Evolutionary conservation across 2,888 invertebrate species (phyloP), one percentile per base, ranked within the genome.

Genomic region (Napeogenes sylphis): DNA sequence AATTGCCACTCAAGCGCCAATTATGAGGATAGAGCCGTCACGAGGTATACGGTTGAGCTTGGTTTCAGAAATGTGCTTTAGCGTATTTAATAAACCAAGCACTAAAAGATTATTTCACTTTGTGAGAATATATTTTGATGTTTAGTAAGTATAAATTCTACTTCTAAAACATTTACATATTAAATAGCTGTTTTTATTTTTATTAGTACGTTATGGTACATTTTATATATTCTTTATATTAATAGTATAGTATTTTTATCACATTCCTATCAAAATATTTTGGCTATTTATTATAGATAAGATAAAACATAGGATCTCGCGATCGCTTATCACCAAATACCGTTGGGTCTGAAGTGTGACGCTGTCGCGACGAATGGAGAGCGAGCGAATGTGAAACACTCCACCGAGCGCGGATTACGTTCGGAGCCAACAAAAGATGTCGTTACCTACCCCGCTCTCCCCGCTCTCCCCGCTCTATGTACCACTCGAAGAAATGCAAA

Each of bases 1-100:
- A 89, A 87, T 89, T 87, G 86, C 82, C 87, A 84, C 87, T 87
- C 77, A 75, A 84, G 83, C 80, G 78, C 83, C 87, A 88, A 88
- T 88, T 87, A 87, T 82, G 80, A 73, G 73, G 79, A 65, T 67
- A 65, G 61, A 21, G 61, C 63, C 59, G 56, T 61, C 58, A 61
- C 64, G 61, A 59, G 35, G 35, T 5, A 64, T 62, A 64, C 55
- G 57, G 58, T 47, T 38, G 59, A 56, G 56, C 53, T 30, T 46
- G 56, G 35, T 57, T 45, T 58, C 60, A 47, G 56, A 51, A 59
- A 45, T 55, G 58, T 42, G 56, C 61, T 61, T 57, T 21, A 56
- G 66, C 63, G 58, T 62, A 21, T 4, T 58, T 58, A 54, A 62
- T 55, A 33, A n/a, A 57, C 42, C 38, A 59, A 56, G 21, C 21